Evolutionary conservation across 2,797 vertebrate species (phyloP).

Genomic region (Lagothrix lagotricha): DNA sequence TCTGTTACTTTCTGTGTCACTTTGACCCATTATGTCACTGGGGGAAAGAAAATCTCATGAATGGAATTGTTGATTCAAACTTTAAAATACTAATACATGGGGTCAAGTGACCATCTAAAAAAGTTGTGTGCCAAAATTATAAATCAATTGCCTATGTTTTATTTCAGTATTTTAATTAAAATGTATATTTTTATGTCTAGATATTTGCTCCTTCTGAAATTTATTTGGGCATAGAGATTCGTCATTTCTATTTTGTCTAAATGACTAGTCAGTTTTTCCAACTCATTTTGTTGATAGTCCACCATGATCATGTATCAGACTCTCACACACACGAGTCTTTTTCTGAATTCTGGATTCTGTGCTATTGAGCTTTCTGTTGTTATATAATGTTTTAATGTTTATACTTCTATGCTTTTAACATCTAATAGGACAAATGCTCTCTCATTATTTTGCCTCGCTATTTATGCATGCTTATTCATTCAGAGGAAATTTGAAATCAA

Average conservation of each 20-base stretch:
- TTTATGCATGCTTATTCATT: neutral
- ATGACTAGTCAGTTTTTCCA: neutral
- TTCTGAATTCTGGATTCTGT: neutral
- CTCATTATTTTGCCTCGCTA: neutral
- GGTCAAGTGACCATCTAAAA: neutral
- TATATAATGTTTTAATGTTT: neutral
- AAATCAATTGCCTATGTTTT: neutral
- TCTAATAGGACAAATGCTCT: neutral
- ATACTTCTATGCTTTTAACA: neutral
- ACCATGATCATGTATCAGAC: neutral
- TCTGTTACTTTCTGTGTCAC: constrained; percentile 1
- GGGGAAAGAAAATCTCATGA: neutral
- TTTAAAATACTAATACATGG: neutral
- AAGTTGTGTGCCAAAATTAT: neutral
- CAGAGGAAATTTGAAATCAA: neutral
- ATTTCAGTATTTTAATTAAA: neutral
- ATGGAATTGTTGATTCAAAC: neutral
- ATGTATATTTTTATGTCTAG: neutral
- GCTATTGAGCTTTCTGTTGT: neutral
- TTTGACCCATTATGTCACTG: neutral
- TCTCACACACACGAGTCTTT: neutral
- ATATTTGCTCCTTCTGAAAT: neutral
- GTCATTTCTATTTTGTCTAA: neutral
- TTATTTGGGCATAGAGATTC: neutral
- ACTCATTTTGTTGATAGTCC: neutral